Percentiles rank a stretch among this genome's conserved stretches.
Conservation (phyloP, 2,113 vertebrate species). For the Raja brachyura region DNA sequence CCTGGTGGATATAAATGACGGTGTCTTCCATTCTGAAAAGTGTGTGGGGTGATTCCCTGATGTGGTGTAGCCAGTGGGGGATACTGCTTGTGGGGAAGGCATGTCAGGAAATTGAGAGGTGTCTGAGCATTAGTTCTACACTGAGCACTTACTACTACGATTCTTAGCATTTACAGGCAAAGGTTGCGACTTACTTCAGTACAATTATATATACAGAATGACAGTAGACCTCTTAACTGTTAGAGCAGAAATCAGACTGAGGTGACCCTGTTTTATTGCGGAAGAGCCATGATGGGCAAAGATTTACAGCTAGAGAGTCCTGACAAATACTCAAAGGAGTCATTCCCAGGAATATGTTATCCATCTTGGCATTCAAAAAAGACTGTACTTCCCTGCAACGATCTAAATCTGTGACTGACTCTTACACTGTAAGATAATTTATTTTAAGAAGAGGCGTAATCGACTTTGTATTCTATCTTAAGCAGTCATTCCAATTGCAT, state of each 20-base stretch:
- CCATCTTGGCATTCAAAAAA: neutral
- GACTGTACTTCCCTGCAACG: neutral
- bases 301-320: neutral
- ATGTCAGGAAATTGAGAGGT: neutral
- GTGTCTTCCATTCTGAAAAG: neutral
- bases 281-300: neutral
- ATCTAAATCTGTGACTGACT: neutral
- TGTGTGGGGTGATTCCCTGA: neutral
- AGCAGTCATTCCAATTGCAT: neutral
- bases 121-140: too few relatives aligned
- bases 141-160: neutral
- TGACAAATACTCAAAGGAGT: neutral
- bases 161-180: neutral
- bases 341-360: neutral
- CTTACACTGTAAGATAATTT: neutral
- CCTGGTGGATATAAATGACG: neutral
- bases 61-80: neutral
- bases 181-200: neutral
- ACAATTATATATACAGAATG: neutral
- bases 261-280: neutral
- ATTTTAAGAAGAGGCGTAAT: neutral
- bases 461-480: neutral
- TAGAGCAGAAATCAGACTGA: neutral
- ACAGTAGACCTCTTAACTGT: neutral
- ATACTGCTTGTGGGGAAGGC: neutral